Percentiles rank a stretch among this genome's conserved stretches.
These are phyloP conservation scores for Andrena haemorrhoa DNA, from an alignment of 2,888 invertebrate genomes.

Conservation along the genomic window DNA sequence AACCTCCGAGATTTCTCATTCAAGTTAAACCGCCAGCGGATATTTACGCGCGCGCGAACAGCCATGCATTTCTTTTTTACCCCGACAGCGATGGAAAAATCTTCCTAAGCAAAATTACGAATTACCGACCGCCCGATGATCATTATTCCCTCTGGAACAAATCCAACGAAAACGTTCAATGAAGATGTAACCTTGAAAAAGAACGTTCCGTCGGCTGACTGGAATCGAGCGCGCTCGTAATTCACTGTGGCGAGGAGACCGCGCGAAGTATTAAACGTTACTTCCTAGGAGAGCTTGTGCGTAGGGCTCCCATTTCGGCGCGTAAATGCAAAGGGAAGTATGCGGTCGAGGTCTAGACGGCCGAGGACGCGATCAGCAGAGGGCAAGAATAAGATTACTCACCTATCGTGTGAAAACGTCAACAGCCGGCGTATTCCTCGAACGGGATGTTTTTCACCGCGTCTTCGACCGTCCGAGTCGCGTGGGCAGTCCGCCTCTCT, in stretches of 20 bases:
- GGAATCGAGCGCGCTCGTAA: too few relatives aligned
- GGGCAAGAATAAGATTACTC: constrained; percentile 27
- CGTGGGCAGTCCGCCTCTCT: constrained; percentile 57
- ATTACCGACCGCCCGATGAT: not conserved
- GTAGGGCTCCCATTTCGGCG: not conserved
- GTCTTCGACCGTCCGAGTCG: constrained; percentile 48
- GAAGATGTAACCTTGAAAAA: too few relatives aligned
- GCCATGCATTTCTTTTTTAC: not conserved
- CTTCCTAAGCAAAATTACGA: not conserved
- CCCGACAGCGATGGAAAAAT: not conserved
- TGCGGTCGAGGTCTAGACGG: not conserved
- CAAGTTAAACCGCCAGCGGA: not conserved
- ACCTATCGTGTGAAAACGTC: constrained; percentile 38
- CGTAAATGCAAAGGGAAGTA: not conserved
- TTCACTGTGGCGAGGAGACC: too few relatives aligned
- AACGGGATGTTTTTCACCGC: constrained; percentile 39
- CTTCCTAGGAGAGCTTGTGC: not conserved
- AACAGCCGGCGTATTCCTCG: constrained; percentile 40
- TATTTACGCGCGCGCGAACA: not conserved
- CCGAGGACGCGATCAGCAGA: not conserved
- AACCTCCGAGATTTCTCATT: constrained; percentile 15
- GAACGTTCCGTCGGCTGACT: too few relatives aligned
- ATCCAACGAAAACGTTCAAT: not conserved
- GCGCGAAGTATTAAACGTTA: not conserved
- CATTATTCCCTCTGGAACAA: not conserved